These are phyloP conservation scores for Melitaea cinxia DNA, from an alignment of 1,140 invertebrate genomes.

Conservation along the genomic window DNA sequence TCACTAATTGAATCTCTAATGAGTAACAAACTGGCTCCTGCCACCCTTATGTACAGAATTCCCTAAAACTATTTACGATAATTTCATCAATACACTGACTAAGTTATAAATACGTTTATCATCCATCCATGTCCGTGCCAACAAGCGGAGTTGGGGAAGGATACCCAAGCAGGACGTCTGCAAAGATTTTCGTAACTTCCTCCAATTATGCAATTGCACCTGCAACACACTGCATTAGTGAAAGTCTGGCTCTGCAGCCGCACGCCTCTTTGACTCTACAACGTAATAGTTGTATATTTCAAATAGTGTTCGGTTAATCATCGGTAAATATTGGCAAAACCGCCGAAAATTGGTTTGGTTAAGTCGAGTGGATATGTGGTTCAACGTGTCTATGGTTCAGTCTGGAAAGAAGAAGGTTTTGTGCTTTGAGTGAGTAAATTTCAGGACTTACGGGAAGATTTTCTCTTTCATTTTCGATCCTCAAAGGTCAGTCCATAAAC, in stretches of 20 bases:
- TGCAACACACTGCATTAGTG: conserved; percentile 50
- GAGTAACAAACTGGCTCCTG: no score
- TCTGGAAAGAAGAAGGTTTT: conserved; percentile 53
- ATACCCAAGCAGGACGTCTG: conserved; percentile 44
- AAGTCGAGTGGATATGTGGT: conserved; percentile 49
- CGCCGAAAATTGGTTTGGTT: not conserved
- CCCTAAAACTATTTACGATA: not conserved
- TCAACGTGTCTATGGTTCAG: conserved; percentile 57
- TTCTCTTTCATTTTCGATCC: no score
- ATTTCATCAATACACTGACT: not conserved
- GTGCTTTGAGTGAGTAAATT: conserved; percentile 54
- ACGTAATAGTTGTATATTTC: conserved; percentile 29
- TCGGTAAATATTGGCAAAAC: conserved; percentile 16
- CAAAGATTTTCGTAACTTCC: conserved; percentile 61
- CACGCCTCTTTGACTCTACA: conserved; percentile 35
- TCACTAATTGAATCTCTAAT: no score
- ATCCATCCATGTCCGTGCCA: conserved; percentile 6
- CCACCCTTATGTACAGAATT: no score
- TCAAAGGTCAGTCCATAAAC: no score
- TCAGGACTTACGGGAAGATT: not conserved
- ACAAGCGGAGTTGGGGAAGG: conserved; percentile 44
- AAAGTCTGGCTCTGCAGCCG: conserved; percentile 49
- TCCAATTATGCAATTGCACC: conserved; percentile 54
- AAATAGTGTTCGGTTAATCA: conserved; percentile 21
- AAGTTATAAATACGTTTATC: not conserved